Evolutionary conservation across 2,888 invertebrate species (phyloP), one percentile per base, ranked within the genome.

Genomic region (Atrina japonica): DNA sequence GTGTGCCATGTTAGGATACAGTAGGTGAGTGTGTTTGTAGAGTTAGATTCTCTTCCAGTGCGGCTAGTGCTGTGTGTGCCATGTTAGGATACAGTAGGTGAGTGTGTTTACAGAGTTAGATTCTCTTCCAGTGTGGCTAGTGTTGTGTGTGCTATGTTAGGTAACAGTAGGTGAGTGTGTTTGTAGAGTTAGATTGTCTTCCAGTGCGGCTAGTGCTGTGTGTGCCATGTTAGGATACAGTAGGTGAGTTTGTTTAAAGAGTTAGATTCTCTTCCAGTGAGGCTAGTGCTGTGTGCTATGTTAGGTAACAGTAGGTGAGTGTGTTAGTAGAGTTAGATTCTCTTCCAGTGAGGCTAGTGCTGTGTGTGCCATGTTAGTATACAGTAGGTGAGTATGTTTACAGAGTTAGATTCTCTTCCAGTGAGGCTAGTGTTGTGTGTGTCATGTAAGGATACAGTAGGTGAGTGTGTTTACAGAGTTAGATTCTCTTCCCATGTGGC

Each of bases 81-180:
- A 74, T 66, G 73, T 52, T 60, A 52, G 64, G 66, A 49, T 66
- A 49, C 50, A 49, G 55, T 18, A 66, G 66, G 66, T 66, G 47
- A 59, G 14, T n/a, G n/a, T n/a, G 74, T 84, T 9, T 84, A 83
- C 73, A 81, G 83, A 66, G 84, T 83, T 61, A 41, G 66, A 27
- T 82, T 82, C 53, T 60, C 67, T 40, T 18, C 49, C 3, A 56
- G 61, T 18, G 80, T 77, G 7, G 70, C 70, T 45, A 66, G 73
- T 35, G 66, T 64, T 30, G 70, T 64, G n/a, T 76, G 60, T 71
- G 71, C 64, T 23, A 74, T 66, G 73, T 52, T 60, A 52, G 64
- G 66, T 35, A 58, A 49, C 50, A 49, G 55, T 18, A 66, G 66
- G 66, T 66, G 47, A 59, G 14, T n/a, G n/a, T n/a, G 74, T 84